Conservation (phyloP, 2,797 vertebrate species). For the Buceros bicornis region DNA sequence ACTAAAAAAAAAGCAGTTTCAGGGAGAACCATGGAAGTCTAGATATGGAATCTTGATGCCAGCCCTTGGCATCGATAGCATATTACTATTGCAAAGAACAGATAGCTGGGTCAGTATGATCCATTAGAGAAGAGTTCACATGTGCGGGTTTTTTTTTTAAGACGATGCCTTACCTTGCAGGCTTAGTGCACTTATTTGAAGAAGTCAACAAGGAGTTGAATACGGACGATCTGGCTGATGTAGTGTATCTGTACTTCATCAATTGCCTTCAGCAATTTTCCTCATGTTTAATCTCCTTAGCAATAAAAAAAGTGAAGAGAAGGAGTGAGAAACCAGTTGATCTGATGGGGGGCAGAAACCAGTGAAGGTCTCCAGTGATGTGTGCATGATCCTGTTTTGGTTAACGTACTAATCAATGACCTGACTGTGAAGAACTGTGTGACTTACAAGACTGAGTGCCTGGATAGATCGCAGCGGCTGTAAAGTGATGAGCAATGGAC, state of each 20-base stretch:
- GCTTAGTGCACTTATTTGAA: not conserved
- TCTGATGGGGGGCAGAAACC: not conserved
- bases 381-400: not conserved
- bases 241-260: not conserved
- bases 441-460: not conserved
- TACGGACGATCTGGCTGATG: not conserved
- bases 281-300: not conserved
- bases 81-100: not conserved
- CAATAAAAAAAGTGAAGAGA: not conserved
- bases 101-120: not conserved
- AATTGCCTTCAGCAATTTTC: not conserved
- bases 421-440: not conserved
- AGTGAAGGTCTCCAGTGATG: not conserved
- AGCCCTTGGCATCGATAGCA: not conserved
- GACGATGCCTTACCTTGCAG: not conserved
- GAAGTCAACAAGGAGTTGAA: not conserved
- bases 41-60: not conserved
- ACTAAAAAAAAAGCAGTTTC: not conserved
- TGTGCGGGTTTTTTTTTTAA: not conserved
- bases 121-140: not conserved
- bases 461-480: not conserved
- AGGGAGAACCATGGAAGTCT: not conserved
- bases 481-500: not conserved
- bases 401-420: not conserved
- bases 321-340: not conserved